A percentile compares a stretch with the other conserved stretches of the same genome.
phyloP scores from a whole-genome alignment of 2,797 vertebrate species.

The Cyclura pinguis region DNA sequence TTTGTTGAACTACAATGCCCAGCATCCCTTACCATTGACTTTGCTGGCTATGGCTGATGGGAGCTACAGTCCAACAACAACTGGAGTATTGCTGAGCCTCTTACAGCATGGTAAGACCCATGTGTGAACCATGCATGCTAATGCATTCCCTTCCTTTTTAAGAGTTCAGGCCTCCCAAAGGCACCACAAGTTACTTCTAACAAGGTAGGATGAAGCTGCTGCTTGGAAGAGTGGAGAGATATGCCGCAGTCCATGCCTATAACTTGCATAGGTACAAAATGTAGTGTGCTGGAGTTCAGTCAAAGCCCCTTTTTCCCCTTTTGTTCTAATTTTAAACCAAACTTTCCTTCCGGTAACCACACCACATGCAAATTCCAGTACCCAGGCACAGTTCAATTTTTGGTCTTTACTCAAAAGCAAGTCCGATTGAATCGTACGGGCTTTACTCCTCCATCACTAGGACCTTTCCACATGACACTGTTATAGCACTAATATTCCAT shows the following conservation, averaged over 20 bases:
- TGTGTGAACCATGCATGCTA: neutral
- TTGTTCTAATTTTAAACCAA: neutral
- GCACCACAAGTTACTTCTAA: neutral
- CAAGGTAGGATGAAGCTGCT: neutral
- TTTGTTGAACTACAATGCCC: too few species aligned
- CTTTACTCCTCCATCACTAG: neutral
- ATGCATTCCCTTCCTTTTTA: neutral
- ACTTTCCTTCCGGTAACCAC: conserved; percentile 26
- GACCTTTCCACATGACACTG: too few species aligned
- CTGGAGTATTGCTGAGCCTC: too few species aligned
- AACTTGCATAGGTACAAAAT: neutral
- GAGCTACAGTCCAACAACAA: too few species aligned
- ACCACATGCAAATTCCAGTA: neutral
- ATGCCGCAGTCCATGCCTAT: neutral
- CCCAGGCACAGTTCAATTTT: too few species aligned
- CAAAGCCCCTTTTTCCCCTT: too few species aligned
- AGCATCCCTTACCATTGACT: too few species aligned
- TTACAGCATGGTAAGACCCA: neutral
- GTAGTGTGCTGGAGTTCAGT: neutral
- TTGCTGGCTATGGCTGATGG: too few species aligned
- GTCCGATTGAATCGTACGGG: neutral
- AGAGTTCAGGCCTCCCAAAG: neutral
- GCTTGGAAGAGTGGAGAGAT: neutral
- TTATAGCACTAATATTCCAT: too few species aligned
- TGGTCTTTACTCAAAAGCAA: neutral